Conservation (phyloP, 2,113 vertebrate species). For the Callipepla californica region DNA sequence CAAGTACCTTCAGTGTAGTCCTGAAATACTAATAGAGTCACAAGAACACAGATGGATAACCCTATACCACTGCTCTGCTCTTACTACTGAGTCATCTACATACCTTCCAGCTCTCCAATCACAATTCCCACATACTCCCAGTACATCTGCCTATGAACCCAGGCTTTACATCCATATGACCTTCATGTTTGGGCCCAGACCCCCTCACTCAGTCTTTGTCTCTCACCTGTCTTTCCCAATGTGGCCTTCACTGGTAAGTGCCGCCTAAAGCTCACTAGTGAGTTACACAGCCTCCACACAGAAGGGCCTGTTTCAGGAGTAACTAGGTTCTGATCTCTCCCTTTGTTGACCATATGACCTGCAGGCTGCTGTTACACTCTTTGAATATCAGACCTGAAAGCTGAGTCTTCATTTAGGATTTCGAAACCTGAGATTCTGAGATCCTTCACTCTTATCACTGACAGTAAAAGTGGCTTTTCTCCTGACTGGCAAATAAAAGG, state of each 20-base stretch:
- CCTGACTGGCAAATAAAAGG: not conserved
- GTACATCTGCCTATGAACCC: not conserved
- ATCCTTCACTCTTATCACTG: not conserved
- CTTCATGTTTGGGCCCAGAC: not conserved
- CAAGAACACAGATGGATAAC: not conserved
- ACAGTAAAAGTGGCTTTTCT: not conserved
- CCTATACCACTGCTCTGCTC: rapidly evolving
- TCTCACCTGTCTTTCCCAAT: not conserved
- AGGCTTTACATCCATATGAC: not conserved
- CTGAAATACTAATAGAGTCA: not conserved
- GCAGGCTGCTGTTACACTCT: not conserved
- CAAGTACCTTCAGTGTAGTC: rapidly evolving
- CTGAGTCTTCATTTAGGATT: not conserved
- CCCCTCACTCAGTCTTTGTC: rapidly evolving
- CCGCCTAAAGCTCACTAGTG: not conserved
- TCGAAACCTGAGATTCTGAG: rapidly evolving
- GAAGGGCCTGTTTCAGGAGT: not conserved
- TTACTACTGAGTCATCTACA: rapidly evolving
- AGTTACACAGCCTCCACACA: not conserved
- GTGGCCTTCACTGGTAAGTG: not conserved
- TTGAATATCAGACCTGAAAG: not conserved
- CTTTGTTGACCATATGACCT: not conserved
- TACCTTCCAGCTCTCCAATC: not conserved
- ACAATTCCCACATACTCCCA: not conserved
- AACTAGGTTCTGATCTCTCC: rapidly evolving